A percentile compares a stretch with the other conserved stretches of the same genome.
These are phyloP conservation scores for Acromyrmex echinatior DNA, from an alignment of 1,140 invertebrate species.

Conservation along the genomic window DNA sequence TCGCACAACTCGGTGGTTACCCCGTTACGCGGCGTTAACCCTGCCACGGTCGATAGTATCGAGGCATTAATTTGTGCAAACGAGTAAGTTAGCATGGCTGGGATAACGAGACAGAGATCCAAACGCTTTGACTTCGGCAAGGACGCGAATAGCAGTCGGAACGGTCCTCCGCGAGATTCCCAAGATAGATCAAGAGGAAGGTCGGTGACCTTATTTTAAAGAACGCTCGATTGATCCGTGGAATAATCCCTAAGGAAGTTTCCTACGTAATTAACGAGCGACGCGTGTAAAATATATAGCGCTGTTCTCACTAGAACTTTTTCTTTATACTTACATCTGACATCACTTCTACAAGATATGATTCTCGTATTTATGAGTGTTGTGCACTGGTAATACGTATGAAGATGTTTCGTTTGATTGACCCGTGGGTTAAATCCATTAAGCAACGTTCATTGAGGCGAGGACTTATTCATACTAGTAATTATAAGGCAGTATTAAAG, in stretches of 20 bases:
- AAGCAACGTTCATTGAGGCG: constrained; percentile 3
- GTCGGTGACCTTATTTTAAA: constrained; percentile 45
- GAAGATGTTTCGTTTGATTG: constrained; percentile 45
- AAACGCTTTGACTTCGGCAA: constrained; percentile 65
- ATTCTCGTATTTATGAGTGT: constrained; percentile 52
- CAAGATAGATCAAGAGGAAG: constrained; percentile 53
- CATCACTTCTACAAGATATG: constrained; percentile 15
- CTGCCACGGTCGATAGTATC: constrained; percentile 69
- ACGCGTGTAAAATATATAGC: constrained; percentile 36
- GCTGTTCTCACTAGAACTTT: constrained; percentile 22
- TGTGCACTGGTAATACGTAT: background rate
- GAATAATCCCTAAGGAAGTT: background rate
- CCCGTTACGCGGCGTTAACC: constrained; percentile 71
- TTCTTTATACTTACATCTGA: constrained; percentile 8
- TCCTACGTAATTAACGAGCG: constrained; percentile 37
- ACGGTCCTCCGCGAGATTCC: constrained; percentile 21
- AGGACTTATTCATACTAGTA: constrained; percentile 36
- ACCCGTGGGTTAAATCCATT: constrained; percentile 49
- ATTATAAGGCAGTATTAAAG: constrained; percentile 7
- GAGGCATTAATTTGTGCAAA: constrained; percentile 74
- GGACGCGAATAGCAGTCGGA: constrained; percentile 17
- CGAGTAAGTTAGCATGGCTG: constrained; percentile 57
- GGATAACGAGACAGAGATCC: constrained; percentile 71
- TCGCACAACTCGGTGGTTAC: constrained; percentile 57
- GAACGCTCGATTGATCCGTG: constrained; percentile 40